Evolutionary conservation across 2,113 vertebrate genomes (phyloP), one percentile per base, ranked within the genome.

Genomic region (Rallus limicola): DNA sequence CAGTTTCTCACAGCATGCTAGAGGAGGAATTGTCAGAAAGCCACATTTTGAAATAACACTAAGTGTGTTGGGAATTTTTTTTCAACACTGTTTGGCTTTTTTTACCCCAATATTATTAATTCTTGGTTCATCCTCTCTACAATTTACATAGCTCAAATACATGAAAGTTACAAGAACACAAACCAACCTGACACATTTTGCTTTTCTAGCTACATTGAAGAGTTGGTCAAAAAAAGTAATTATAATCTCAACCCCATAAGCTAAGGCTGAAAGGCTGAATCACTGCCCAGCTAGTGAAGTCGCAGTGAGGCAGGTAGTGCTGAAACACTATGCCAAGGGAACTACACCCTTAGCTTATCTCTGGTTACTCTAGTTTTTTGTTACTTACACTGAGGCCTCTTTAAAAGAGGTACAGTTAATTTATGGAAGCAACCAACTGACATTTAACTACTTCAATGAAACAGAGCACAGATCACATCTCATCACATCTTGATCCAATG

Each of bases 401-500:
- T 91, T 94, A 92, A 94, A 91, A 74, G 19, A 65, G 58, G 36
- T 36, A 87, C 55, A 63, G 67, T 69, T 96, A 88, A 96, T 97
- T 96, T 94, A 96, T 93, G 82, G 85, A 96, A 95, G 78, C 75
- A 77, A 92, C 67, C 84, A 95, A 86, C 70, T 93, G 94, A 95
- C 87, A 91, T 88, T 95, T 96, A 97, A 93, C 84, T 93, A 69
- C 94, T 91, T 95, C 77, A 92, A 48, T 92, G 91, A 97, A 96
- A 93, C 1, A 24, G 83, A 91, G 89, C 81, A 56, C 84, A 95
- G 88, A 82, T 95, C 91, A 92, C 93, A 96, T 96, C 91, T 94
- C 96, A 77, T 95, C 78, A 95, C 94, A 95, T 95, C 92, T 95
- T 97, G 95, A 97, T 88, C 90, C 92, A 97, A 93, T 95, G 94